phyloP scores from a whole-genome alignment of 2,888 invertebrate genomes.

The Andrena praecox region DNA sequence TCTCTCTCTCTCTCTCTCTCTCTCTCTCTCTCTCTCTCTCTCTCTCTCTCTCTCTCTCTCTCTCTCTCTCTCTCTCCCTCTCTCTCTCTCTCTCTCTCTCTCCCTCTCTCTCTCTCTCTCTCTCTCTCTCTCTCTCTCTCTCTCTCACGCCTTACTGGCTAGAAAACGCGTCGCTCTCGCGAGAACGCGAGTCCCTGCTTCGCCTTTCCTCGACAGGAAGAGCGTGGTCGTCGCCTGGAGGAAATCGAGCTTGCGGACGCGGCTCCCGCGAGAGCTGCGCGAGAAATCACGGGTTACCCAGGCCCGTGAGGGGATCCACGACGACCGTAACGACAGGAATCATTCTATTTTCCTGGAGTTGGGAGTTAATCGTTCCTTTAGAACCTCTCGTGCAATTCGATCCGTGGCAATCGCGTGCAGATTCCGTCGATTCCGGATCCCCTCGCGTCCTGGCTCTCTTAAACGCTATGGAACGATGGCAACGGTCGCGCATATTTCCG shows the following conservation, averaged over 20 bases:
- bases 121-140: conserved; percentile 35
- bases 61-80: conserved; percentile 31
- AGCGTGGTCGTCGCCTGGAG: not conserved
- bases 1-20: conserved; percentile 30
- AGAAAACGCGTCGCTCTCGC: conserved; percentile 3
- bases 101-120: conserved; percentile 37
- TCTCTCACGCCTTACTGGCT: conserved; percentile 19
- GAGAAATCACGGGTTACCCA: not conserved
- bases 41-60: conserved; percentile 26
- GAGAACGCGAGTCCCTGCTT: not conserved
- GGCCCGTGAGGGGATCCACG: conserved; percentile 60
- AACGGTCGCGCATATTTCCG: conserved; percentile 53
- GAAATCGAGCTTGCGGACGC: not conserved
- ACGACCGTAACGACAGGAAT: too few species aligned
- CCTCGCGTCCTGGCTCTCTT: conserved; percentile 68
- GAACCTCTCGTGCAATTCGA: too few species aligned
- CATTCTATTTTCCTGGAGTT: not conserved
- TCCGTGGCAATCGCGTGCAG: conserved; percentile 40
- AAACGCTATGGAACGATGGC: conserved; percentile 71
- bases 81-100: conserved; percentile 37
- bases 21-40: conserved; percentile 26
- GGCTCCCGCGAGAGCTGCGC: not conserved
- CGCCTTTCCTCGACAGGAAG: not conserved
- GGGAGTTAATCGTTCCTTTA: too few species aligned
- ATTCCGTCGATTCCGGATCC: conserved; percentile 52